Evolutionary conservation across 1,140 invertebrate species (phyloP).

Genomic region (Akabosia matsudoensis): DNA sequence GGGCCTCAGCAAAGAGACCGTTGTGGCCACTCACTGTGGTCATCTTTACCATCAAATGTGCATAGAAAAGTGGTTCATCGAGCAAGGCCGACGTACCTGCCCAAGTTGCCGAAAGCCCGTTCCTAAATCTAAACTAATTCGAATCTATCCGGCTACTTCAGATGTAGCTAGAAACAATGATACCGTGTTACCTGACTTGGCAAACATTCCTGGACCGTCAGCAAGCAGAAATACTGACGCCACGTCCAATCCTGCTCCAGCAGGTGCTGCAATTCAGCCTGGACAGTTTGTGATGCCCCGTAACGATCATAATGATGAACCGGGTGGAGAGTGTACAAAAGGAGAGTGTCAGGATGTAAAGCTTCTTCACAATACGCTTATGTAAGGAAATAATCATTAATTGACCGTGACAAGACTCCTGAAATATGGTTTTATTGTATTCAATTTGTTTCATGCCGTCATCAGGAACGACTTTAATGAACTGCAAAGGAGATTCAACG

Average conservation of each 20-base stretch:
- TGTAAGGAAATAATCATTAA: neutral
- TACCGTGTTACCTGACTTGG: no score
- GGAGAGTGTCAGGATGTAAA: neutral
- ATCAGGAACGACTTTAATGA: neutral
- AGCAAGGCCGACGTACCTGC: constrained; percentile 5
- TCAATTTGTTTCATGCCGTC: neutral
- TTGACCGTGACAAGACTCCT: no score
- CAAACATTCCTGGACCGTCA: no score
- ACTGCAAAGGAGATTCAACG: neutral
- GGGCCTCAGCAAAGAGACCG: neutral
- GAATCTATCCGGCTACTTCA: neutral
- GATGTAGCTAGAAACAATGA: no score
- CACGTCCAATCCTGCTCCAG: no score
- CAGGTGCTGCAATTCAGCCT: neutral
- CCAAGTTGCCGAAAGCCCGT: neutral
- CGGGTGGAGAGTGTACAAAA: neutral
- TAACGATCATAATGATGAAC: no score
- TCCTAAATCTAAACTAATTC: neutral
- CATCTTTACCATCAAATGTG: constrained; percentile 1
- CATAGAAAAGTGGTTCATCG: constrained; percentile 6
- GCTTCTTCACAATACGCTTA: neutral
- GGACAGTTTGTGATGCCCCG: neutral
- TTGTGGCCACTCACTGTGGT: neutral
- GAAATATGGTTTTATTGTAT: neutral
- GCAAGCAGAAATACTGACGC: no score